A percentile compares a stretch with the other conserved stretches of the same genome.
Evolutionary conservation across 92 coral and sea anemone species (phyloP).

Genomic region (Isaurus tuberculatus): DNA sequence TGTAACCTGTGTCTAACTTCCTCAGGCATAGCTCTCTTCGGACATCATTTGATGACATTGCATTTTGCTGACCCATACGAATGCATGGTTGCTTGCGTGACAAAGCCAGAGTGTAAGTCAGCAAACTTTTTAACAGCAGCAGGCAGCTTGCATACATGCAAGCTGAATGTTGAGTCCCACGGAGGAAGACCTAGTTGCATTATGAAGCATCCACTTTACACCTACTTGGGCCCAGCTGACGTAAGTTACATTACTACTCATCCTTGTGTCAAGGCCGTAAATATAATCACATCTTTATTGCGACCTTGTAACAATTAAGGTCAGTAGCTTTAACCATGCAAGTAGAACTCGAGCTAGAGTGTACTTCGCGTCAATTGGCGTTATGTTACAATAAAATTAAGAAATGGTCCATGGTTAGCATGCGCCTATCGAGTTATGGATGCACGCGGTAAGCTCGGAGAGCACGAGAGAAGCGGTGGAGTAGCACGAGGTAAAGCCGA

Average conservation of each 20-base stretch:
- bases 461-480: no score
- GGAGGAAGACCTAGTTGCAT: constrained; percentile 15
- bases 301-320: no score
- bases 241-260: background rate
- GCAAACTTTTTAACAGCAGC: background rate
- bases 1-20: constrained; percentile 1
- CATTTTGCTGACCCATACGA: background rate
- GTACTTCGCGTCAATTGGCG: no score
- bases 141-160: background rate
- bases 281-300: no score
- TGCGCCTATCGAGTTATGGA: no score
- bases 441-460: no score
- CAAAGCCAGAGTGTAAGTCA: constrained; percentile 22
- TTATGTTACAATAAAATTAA: no score
- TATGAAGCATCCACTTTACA: background rate
- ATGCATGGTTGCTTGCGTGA: constrained; percentile 17
- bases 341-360: no score
- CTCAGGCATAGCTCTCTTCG: background rate
- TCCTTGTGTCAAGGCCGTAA: background rate
- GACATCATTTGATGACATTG: background rate
- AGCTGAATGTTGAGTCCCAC: background rate
- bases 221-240: constrained; percentile 8
- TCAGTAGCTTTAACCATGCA: no score
- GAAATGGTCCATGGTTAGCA: no score
- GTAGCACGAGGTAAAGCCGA: no score